Evolutionary conservation across 2,113 vertebrate species (phyloP).

Genomic region (Promerops cafer): DNA sequence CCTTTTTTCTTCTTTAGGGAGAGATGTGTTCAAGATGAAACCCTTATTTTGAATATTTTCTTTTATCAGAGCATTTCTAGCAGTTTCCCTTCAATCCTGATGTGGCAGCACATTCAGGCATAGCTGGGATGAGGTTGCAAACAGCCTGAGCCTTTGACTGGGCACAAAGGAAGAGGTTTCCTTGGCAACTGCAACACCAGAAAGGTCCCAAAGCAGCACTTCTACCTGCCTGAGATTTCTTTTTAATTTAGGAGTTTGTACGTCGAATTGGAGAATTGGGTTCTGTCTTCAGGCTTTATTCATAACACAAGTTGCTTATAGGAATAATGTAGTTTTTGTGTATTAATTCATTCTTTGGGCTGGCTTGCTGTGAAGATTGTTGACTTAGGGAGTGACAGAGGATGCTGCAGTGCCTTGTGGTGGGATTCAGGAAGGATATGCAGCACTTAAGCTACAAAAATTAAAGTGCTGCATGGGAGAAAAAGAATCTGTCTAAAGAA

Average conservation of each 20-base stretch:
- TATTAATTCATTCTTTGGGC: neutral
- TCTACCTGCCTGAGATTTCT: slow-evolving; percentile 40
- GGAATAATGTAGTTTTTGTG: neutral
- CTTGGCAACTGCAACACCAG: slow-evolving; percentile 48
- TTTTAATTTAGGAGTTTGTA: slow-evolving; percentile 52
- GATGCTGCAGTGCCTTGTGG: neutral
- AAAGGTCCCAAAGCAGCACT: slow-evolving; percentile 26
- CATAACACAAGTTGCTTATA: neutral
- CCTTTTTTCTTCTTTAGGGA: neutral
- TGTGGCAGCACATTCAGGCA: neutral
- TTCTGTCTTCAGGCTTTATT: slow-evolving; percentile 28
- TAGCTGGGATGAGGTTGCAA: slow-evolving; percentile 43
- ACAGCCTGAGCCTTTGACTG: slow-evolving; percentile 48
- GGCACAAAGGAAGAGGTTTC: slow-evolving; percentile 61
- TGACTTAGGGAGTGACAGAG: neutral
- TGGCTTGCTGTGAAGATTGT: neutral
- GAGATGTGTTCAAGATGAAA: neutral
- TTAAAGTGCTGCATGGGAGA: neutral
- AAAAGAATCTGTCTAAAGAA: neutral
- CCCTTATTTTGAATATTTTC: neutral
- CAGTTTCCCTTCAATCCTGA: neutral
- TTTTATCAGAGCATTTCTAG: neutral
- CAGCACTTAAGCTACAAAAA: neutral
- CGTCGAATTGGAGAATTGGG: slow-evolving; percentile 1
- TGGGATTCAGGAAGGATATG: neutral